Conservation (phyloP, 2,888 invertebrate genomes). For the Psylliodes chrysocephalus region DNA sequence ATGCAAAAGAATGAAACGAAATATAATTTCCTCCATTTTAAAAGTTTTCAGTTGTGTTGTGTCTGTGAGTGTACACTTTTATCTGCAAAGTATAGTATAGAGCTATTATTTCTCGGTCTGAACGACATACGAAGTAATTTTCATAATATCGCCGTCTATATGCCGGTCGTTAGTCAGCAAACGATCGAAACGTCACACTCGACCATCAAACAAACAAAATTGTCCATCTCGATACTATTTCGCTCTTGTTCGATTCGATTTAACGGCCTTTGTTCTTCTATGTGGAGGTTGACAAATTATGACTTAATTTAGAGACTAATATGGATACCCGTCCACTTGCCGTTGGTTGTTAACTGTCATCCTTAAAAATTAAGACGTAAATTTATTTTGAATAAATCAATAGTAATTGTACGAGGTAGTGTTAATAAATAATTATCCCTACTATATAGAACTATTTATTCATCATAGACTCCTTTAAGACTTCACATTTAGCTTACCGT, state of each 20-base stretch:
- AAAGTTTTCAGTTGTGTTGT: background rate
- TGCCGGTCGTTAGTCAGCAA: slow-evolving; percentile 67
- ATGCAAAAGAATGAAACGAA: too few relatives aligned
- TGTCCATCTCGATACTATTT: slow-evolving; percentile 50
- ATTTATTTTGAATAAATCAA: too few relatives aligned
- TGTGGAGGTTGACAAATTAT: slow-evolving; percentile 36
- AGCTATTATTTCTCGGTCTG: slow-evolving; percentile 48
- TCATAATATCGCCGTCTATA: slow-evolving; percentile 73
- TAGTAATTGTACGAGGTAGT: too few relatives aligned
- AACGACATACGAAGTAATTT: slow-evolving; percentile 67
- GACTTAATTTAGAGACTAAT: slow-evolving; percentile 37
- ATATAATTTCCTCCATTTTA: too few relatives aligned
- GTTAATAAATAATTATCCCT: too few relatives aligned
- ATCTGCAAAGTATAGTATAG: background rate
- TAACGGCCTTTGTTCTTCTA: slow-evolving; percentile 33
- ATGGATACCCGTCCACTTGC: slow-evolving; percentile 5
- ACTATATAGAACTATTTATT: too few relatives aligned
- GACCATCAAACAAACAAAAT: slow-evolving; percentile 63
- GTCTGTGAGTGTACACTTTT: background rate
- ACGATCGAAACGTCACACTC: slow-evolving; percentile 67
- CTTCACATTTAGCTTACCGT: too few relatives aligned
- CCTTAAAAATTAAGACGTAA: too few relatives aligned
- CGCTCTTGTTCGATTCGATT: slow-evolving; percentile 32
- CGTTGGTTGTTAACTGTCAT: background rate
- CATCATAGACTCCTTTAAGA: too few relatives aligned